Conservation (phyloP, 1,140 invertebrate species). For the Acyrthosiphon pisum region DNA sequence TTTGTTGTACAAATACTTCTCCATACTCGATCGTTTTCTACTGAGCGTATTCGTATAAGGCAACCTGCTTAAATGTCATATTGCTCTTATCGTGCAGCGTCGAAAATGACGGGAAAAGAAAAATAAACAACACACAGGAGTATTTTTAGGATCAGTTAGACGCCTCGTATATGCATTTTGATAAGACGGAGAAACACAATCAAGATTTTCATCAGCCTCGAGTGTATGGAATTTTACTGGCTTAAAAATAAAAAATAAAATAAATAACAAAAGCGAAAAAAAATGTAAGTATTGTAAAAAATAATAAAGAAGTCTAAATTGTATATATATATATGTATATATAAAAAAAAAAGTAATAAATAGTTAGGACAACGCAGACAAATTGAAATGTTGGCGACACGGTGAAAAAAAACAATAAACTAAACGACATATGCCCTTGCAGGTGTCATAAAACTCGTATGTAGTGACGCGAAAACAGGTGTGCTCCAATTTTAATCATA, state of each 20-base stretch:
- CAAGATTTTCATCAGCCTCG: constrained; percentile 24
- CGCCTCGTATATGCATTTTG: not conserved
- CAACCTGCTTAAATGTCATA: not conserved
- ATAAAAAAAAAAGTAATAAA: not conserved
- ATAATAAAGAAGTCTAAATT: not conserved
- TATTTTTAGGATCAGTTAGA: not conserved
- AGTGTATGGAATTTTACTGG: not conserved
- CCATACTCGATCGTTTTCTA: not conserved
- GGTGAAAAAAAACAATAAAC: constrained; percentile 22
- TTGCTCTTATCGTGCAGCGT: not conserved
- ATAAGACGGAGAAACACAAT: not conserved
- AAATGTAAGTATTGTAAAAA: not conserved
- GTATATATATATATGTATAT: not conserved
- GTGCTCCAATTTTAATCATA: constrained; percentile 9
- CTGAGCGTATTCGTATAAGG: not conserved
- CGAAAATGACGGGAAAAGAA: not conserved
- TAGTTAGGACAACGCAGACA: not conserved
- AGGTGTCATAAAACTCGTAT: constrained; percentile 15
- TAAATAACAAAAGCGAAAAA: not conserved
- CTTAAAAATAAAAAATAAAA: not conserved
- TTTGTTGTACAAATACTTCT: not conserved
- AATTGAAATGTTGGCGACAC: constrained; percentile 16
- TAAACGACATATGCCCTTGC: not conserved
- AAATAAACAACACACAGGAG: not conserved
- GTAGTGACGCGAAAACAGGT: not conserved